phyloP scores from a whole-genome alignment of 1,140 invertebrate genomes.

The Eriocheir sinensis region DNA sequence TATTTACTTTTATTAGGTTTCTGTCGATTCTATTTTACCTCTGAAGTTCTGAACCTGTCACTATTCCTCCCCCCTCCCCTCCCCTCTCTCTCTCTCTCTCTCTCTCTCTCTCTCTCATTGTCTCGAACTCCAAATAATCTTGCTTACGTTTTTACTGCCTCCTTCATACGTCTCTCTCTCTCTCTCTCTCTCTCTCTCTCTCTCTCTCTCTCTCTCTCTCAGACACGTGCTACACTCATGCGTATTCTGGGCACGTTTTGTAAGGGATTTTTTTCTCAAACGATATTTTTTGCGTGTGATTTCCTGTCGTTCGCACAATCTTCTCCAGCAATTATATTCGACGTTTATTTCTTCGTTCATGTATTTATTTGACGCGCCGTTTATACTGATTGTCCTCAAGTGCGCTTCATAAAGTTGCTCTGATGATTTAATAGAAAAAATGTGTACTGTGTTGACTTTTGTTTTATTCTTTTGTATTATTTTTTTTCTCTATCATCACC shows the following conservation, averaged over 20 bases:
- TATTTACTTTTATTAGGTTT: background rate
- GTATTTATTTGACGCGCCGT: slow-evolving; percentile 26
- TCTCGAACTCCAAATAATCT: too few species aligned
- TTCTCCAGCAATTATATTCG: background rate
- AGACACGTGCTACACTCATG: background rate
- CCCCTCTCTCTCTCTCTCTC: slow-evolving; percentile 20
- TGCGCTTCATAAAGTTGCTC: too few species aligned
- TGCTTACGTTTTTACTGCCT: too few species aligned
- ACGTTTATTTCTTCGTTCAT: background rate
- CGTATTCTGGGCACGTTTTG: background rate
- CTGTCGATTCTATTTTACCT: background rate
- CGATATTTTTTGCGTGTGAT: background rate
- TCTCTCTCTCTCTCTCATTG: too few species aligned
- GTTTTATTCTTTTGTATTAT: background rate
- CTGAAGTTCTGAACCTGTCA: too few species aligned
- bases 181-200: slow-evolving; percentile 22
- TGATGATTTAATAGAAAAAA: too few species aligned
- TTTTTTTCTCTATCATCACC: too few species aligned
- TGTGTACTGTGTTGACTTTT: too few species aligned
- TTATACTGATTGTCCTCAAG: background rate
- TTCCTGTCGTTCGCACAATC: background rate
- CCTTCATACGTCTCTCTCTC: background rate
- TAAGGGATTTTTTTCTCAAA: background rate
- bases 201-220: too few species aligned
- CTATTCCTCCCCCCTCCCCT: too few species aligned